A percentile compares a stretch with the other conserved stretches of the same genome.
Conservation (phyloP, 2,888 invertebrate species). For the Ectobius pallidus region DNA sequence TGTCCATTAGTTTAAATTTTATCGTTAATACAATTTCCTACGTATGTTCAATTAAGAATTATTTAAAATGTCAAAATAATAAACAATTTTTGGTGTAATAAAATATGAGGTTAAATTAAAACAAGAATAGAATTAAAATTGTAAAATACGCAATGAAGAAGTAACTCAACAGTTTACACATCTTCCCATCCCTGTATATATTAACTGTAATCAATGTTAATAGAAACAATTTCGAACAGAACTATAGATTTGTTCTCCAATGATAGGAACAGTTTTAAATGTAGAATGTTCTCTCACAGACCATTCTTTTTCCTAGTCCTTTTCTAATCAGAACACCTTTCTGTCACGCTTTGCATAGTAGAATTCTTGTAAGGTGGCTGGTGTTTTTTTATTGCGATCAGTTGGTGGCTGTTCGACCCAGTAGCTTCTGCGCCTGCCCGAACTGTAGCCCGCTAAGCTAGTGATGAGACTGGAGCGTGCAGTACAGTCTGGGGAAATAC, state of each 20-base stretch:
- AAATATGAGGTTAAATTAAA: too few relatives aligned
- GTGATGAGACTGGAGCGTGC: not conserved
- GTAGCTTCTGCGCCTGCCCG: not conserved
- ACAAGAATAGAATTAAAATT: too few relatives aligned
- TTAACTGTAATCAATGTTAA: too few relatives aligned
- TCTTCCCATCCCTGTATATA: too few relatives aligned
- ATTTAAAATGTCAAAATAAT: too few relatives aligned
- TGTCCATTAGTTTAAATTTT: too few relatives aligned
- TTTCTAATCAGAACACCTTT: not conserved
- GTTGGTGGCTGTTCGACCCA: not conserved
- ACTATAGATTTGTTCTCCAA: not conserved
- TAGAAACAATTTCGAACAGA: not conserved
- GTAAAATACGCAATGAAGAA: too few relatives aligned
- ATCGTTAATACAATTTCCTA: too few relatives aligned
- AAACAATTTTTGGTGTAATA: too few relatives aligned
- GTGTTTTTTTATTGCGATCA: not conserved
- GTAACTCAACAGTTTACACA: too few relatives aligned
- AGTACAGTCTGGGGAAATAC: conserved; percentile 1
- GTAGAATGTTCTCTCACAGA: not conserved
- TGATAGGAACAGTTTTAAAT: not conserved
- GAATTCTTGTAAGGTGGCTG: not conserved
- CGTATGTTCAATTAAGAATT: too few relatives aligned
- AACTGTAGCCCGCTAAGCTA: not conserved
- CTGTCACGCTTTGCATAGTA: not conserved
- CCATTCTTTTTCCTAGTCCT: not conserved